These are phyloP conservation scores for Chaetops frenatus DNA, from an alignment of 2,113 vertebrate genomes.

Conservation along the genomic window DNA sequence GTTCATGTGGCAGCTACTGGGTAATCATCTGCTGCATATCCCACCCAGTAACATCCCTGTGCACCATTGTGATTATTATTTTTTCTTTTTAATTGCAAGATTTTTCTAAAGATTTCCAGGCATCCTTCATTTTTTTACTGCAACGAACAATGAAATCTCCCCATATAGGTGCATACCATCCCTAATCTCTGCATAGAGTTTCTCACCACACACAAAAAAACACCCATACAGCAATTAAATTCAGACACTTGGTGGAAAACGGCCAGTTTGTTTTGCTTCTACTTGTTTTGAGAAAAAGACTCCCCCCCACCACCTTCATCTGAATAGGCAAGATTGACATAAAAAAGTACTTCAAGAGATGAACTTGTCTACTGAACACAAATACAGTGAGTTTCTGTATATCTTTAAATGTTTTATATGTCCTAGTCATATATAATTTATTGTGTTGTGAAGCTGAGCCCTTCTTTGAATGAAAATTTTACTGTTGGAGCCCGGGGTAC, in stretches of 20 bases:
- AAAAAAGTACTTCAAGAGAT: conserved; percentile 68
- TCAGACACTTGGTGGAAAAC: not conserved
- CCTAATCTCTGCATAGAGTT: not conserved
- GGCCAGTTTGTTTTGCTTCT: not conserved
- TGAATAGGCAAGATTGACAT: conserved; percentile 66
- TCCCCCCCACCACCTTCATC: conserved; percentile 1
- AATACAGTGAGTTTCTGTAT: conserved; percentile 72
- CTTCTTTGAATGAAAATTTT: conserved; percentile 82
- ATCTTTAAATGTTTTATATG: conserved; percentile 82
- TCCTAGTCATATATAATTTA: conserved; percentile 81
- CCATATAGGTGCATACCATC: not conserved
- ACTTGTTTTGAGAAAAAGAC: not conserved
- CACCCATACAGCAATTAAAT: not conserved
- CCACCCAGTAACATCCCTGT: not conserved
- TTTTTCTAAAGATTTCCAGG: not conserved
- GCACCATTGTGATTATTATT: not conserved
- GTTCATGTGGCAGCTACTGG: not conserved
- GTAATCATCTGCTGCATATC: not conserved
- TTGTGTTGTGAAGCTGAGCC: conserved; percentile 79
- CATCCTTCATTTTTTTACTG: not conserved
- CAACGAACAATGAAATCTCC: not conserved
- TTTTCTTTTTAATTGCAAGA: not conserved
- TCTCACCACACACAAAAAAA: not conserved
- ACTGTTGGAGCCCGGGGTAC: conserved; percentile 74
- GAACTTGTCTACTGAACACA: conserved; percentile 68